Conservation (phyloP, 2,113 vertebrate genomes). For the Dasyprocta punctata region DNA sequence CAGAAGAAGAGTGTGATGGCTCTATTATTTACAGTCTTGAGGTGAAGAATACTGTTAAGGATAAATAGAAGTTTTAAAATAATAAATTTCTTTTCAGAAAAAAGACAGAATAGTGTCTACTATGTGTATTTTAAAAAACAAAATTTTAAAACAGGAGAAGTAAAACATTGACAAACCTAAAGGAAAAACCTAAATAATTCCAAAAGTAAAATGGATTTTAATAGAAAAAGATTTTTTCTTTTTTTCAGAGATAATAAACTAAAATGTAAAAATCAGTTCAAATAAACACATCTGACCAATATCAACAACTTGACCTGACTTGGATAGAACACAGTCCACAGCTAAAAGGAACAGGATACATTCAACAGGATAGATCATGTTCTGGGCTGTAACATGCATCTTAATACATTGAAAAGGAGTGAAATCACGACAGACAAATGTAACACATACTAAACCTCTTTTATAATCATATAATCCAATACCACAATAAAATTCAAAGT, state of each 20-base stretch:
- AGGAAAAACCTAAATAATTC: not conserved
- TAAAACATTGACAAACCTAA: not conserved
- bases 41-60: not conserved
- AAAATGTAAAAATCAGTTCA: not conserved
- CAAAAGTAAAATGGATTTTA: constrained; percentile 6
- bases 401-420: not conserved
- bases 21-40: not conserved
- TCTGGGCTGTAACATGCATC: not conserved
- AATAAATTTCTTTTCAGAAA: not conserved
- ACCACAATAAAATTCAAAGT: not conserved
- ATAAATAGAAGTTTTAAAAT: not conserved
- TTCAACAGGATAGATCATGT: not conserved
- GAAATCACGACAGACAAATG: not conserved
- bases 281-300: not conserved
- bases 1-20: not conserved
- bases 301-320: not conserved
- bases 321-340: not conserved
- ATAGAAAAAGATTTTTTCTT: not conserved
- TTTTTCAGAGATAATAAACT: not conserved
- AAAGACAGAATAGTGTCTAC: not conserved
- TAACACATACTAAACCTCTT: not conserved
- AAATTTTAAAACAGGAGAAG: not conserved
- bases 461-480: not conserved
- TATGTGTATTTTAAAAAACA: not conserved
- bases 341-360: not conserved